Base-by-base conservation (phyloP, 30 jellyfish, hydroid and myxozoan species). In the Pseudorhiza aurosa region DNA sequence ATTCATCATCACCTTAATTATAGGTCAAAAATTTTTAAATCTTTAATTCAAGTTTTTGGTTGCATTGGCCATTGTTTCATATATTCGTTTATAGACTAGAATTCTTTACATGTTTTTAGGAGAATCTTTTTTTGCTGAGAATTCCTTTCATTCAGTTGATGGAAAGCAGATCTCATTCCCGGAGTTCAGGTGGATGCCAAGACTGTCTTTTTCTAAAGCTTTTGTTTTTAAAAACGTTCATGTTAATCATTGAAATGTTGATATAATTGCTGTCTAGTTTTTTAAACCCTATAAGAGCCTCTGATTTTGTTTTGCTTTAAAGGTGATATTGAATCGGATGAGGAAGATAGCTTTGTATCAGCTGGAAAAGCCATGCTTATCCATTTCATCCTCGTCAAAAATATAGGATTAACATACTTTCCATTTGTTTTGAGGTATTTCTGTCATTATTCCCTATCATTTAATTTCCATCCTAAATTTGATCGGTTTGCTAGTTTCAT, bases 401-500 rank as follows among this genome's bases (percentile, higher is more conserved):
- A 46, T 27, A 60, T 76, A 25, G 88, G 88, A 2, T 1, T 39
- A n/a, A 26, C 7, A 46, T 76, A 36, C 55, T 76, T 22, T 42
- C 80, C 88, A 32, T 76, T 76, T 42, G 58, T 76, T 44, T 32
- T 76, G 18, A 76, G 80, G 88, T 76, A 22, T 9, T 40, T 36
- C n/a, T 18, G 9, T 6, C 45, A 35, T 12, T 22, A 3, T 30
- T 58, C 8, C 74, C 19, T 8, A 6, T 58, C 17, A 63, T 35
- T 26, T 24, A n/a, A n/a, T n/a, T n/a, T n/a, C n/a, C n/a, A n/a
- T n/a, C n/a, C n/a, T n/a, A n/a, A n/a, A n/a, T n/a, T n/a, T n/a
- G n/a, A n/a, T n/a, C n/a, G n/a, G n/a, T n/a, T n/a, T n/a, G n/a
- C n/a, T n/a, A n/a, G n/a, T n/a, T n/a, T n/a, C n/a, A n/a, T n/a